A percentile compares a stretch with the other conserved stretches of the same genome.
Evolutionary conservation across 2,797 vertebrate genomes (phyloP).

Genomic region (Setipinna tenuifilis): DNA sequence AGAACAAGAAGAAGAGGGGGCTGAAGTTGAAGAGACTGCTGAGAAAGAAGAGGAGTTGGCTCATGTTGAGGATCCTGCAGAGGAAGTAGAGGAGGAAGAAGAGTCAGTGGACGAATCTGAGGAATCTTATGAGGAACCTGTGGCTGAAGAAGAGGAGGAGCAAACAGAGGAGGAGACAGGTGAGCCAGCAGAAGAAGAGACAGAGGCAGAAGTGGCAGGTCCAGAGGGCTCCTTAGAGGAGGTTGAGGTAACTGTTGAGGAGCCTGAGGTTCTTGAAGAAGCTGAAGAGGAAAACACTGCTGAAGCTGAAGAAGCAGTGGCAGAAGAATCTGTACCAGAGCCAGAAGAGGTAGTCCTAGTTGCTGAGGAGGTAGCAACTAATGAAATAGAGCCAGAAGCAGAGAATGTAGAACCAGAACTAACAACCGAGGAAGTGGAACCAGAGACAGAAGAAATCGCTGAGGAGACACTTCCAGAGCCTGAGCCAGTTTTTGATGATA

Average conservation of each 20-base stretch:
- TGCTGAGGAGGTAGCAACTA: too few species aligned
- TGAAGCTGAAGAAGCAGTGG: slow-evolving; percentile 46
- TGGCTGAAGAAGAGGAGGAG: slow-evolving; percentile 21
- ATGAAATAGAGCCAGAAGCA: not conserved
- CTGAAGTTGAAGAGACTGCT: slow-evolving; percentile 21
- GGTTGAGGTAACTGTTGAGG: slow-evolving; percentile 7
- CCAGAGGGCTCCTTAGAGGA: not conserved
- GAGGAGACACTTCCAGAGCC: not conserved
- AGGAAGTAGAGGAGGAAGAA: not conserved
- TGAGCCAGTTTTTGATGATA: not conserved
- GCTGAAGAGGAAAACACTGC: not conserved
- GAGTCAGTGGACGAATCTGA: not conserved
- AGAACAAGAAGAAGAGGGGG: not conserved
- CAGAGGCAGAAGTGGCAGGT: not conserved
- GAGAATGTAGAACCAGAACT: not conserved
- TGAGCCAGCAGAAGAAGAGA: slow-evolving; percentile 33
- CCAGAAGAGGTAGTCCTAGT: not conserved
- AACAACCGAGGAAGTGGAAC: not conserved
- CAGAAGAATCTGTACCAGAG: slow-evolving; percentile 54
- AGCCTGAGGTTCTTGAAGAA: not conserved
- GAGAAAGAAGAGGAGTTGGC: not conserved
- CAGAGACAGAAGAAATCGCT: not conserved
- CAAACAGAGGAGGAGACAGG: slow-evolving; percentile 1
- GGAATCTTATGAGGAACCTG: not conserved
- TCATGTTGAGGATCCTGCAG: not conserved